Base-by-base conservation (phyloP, 2,888 invertebrate genomes). In the Drosophila kanekoi region DNA sequence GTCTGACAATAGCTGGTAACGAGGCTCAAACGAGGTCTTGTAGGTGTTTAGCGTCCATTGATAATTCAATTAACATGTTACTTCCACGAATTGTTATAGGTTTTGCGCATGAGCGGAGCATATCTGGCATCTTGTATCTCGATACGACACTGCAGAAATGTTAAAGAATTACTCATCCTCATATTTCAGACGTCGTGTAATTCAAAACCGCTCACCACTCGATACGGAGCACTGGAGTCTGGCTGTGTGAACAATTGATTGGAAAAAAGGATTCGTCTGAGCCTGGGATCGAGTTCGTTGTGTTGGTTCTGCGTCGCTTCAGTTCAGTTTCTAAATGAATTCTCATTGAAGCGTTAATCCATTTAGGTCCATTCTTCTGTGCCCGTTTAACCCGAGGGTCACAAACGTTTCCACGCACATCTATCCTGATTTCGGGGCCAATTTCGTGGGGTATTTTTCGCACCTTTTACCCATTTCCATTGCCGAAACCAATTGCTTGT, bases 291-390 rank as follows among this genome's bases (percentile, higher is more conserved):
- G 54, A 43, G 41, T 63, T 52, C 63, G 54, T 40, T 62, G 58
- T 41, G 52, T 49, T 65, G 65, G 49, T 65, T 67, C 23, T 60
- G 58, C 45, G 8, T 23, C 56, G 51, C 18, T 60, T 72, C 61
- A 58, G 62, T 63, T 77, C 48, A 69, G 57, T 74, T 70, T 71
- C 72, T 72, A 79, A 86, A 85, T 79, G 77, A 87, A 79, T 85
- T 82, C 72, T 66, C 87, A 87, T 71, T 85, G 82, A 87, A 89
- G 89, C 87, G 89, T 89, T 85, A 89, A 87, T 89, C 88, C 80
- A 72, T 89, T 87, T 78, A 64, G 76, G 81, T 51, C 70, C 63
- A 69, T 56, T 63, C 57, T 71, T 47, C 40, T 43, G 41, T 28
- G 58, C 41, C 63, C 45, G 52, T 49, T 65, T 62, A 56, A 48